Evolutionary conservation across 2,797 vertebrate species (phyloP).

Genomic region (Siniperca obscura): DNA sequence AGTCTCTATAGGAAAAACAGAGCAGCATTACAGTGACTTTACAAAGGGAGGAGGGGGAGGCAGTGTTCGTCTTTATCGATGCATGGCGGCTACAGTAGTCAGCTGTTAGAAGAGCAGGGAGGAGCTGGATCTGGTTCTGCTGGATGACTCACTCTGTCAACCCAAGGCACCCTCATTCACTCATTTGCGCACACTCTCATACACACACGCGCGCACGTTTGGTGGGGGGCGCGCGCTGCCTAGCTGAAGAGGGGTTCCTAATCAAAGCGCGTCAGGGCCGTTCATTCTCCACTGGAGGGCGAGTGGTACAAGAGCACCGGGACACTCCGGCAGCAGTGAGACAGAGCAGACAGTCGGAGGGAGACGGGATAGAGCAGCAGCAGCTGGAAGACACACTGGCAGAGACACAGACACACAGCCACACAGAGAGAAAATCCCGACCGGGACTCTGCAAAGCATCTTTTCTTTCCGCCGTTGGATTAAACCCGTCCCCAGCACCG

Average conservation of each 20-base stretch:
- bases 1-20: not conserved
- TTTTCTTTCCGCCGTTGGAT: constrained; percentile 71
- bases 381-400: constrained; percentile 59
- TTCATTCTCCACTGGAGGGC: constrained; percentile 85
- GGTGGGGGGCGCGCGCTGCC: constrained; percentile 28
- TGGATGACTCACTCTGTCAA: constrained; percentile 83
- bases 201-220: constrained; percentile 31
- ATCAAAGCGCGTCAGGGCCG: constrained; percentile 72
- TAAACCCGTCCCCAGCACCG: constrained; percentile 61
- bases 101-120: constrained; percentile 76
- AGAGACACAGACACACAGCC: constrained; percentile 13
- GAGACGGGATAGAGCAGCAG: constrained; percentile 59
- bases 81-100: constrained; percentile 74
- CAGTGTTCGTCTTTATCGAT: constrained; percentile 62
- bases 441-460: constrained; percentile 71
- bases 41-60: constrained; percentile 23
- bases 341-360: constrained; percentile 53
- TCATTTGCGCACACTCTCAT: constrained; percentile 47
- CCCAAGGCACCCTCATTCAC: constrained; percentile 57
- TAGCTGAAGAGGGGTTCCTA: constrained; percentile 65
- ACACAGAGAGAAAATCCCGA: constrained; percentile 57
- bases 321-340: constrained; percentile 61
- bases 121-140: constrained; percentile 73
- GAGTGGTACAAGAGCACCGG: constrained; percentile 77
- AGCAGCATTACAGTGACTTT: constrained; percentile 16